These are phyloP conservation scores for Buathra laborator DNA, from an alignment of 2,888 invertebrate genomes.

Conservation along the genomic window DNA sequence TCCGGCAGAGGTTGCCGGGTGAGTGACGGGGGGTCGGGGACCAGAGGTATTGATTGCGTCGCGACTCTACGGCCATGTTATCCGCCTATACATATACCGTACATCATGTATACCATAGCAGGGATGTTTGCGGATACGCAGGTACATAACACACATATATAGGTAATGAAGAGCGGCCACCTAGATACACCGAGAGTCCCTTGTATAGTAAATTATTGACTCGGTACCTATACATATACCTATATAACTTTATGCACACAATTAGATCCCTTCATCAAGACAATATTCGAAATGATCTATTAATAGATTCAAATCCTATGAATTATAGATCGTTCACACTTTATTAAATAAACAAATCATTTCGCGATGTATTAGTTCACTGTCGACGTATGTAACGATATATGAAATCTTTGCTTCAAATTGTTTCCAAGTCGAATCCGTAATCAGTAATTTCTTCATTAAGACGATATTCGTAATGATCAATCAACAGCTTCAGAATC, in stretches of 20 bases:
- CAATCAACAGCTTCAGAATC: no score
- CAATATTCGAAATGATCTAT: no score
- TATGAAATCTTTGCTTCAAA: no score
- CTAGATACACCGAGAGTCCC: constrained; percentile 3
- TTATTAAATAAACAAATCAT: no score
- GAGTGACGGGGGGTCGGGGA: constrained; percentile 83
- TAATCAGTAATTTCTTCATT: no score
- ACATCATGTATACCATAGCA: constrained; percentile 23
- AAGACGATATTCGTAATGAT: no score
- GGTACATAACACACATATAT: constrained; percentile 32
- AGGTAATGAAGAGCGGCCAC: constrained; percentile 38
- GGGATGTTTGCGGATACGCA: constrained; percentile 43
- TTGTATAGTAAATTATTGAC: constrained; percentile 3
- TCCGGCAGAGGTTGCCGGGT: constrained; percentile 76
- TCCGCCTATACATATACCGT: constrained; percentile 38
- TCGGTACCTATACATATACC: not conserved
- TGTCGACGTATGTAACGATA: no score
- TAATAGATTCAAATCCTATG: no score
- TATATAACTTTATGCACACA: not conserved
- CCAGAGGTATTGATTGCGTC: constrained; percentile 82
- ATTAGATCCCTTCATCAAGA: no score
- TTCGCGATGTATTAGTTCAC: no score
- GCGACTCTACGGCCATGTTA: constrained; percentile 76
- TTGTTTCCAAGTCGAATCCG: no score
- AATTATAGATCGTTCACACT: no score